Evolutionary conservation across 2,797 vertebrate species (phyloP), one percentile per base, ranked within the genome.

Genomic region (Falco columbarius): DNA sequence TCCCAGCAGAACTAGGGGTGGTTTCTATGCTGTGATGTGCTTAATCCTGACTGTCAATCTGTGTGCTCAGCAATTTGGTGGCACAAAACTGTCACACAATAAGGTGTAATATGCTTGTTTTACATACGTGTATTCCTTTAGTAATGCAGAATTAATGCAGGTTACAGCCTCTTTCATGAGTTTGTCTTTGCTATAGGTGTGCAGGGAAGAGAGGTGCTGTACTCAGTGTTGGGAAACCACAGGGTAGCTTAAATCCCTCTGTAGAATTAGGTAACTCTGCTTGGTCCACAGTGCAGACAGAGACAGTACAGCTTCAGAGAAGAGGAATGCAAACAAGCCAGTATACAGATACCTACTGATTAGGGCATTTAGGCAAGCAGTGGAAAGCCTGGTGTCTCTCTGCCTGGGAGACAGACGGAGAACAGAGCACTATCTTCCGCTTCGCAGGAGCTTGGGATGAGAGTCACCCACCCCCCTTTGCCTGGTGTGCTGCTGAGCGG

Each of bases 281-380:
- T 90, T 26, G 66, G 59, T 83, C 23, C 77, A 42, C 0, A 18
- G 20, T 4, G 47, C 81, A 88, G 94, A 62, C 67, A 65, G 52
- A 88, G 62, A 42, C 46, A 86, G 49, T 7, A 14, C 21, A 32
- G 63, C 72, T 85, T 49, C 42, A 65, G 30, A 88, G 92, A 3
- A 47, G 40, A 91, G 74, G 89, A 94, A 93, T 89, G 92, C 92
- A 93, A 96, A 87, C 84, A 59, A 92, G 86, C 18, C 71, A 59
- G 86, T 7, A 4, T 9, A 32, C 26, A 96, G 61, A 79, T 66
- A 81, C 55, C 72, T 66, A 2, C 59, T 79, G 62, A 61, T 95
- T 65, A 89, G 49, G 65, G 83, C 51, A 42, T 42, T 80, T 46
- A 51, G n/a, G 38, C 46, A 58, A 65, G 67, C 56, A 59, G 56